phyloP scores from a whole-genome alignment of 2,888 invertebrate species.

The Mythimna impura region DNA sequence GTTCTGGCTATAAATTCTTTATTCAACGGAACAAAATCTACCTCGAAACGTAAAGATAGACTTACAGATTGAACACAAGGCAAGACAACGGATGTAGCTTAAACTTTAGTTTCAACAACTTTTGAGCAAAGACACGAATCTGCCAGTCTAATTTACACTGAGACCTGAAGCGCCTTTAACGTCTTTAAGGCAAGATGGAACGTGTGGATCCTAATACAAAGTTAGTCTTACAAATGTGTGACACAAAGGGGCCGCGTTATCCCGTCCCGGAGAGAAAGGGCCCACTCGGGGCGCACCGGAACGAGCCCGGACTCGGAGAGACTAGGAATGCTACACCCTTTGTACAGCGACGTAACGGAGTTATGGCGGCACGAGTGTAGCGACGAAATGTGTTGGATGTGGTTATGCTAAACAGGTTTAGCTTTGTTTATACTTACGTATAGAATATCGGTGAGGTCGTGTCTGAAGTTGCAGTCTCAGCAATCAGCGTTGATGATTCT shows the following conservation, averaged over 20 bases:
- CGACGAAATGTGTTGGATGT: not conserved
- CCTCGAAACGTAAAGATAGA: not conserved
- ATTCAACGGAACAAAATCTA: constrained; percentile 11
- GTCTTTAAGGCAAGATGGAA: constrained; percentile 5
- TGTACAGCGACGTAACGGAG: constrained; percentile 21
- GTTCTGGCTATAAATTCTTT: constrained; percentile 22
- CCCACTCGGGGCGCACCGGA: constrained; percentile 22
- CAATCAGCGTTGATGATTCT: not conserved
- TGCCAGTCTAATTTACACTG: constrained; percentile 35
- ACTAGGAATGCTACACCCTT: constrained; percentile 23
- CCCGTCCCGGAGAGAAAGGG: constrained; percentile 59
- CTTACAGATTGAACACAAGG: not conserved
- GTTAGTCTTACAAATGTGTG: constrained; percentile 42
- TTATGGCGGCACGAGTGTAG: constrained; percentile 6
- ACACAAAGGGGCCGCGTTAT: constrained; percentile 53
- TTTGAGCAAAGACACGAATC: constrained; percentile 13
- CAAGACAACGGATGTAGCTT: not conserved
- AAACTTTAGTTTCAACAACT: constrained; percentile 28
- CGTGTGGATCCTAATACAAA: constrained; percentile 28
- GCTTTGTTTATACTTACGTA: not conserved
- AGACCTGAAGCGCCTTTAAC: constrained; percentile 5
- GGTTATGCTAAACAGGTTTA: constrained; percentile 6
- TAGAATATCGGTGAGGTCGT: too few relatives aligned
- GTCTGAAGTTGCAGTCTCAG: not conserved
- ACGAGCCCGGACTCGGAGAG: not conserved